These are phyloP conservation scores for Palloptera scutellata DNA, from an alignment of 2,888 invertebrate genomes.

Conservation along the genomic window DNA sequence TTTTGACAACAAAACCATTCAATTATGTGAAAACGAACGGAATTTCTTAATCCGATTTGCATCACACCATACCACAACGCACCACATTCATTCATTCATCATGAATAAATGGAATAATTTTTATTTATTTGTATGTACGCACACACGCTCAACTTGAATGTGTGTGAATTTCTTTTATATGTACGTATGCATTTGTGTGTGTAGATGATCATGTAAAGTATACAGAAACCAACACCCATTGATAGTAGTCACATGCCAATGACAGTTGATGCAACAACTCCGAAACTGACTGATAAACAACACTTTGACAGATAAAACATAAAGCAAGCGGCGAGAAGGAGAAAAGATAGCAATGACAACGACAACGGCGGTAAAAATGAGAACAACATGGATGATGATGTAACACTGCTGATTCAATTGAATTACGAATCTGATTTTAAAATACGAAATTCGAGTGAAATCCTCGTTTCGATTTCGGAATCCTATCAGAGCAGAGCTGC, in stretches of 20 bases:
- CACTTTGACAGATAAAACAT: neutral
- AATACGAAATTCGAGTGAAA: constrained; percentile 37
- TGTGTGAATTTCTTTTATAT: constrained; percentile 6
- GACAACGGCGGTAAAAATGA: constrained; percentile 3
- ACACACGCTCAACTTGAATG: constrained; percentile 7
- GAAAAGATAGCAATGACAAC: neutral
- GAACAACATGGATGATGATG: constrained; percentile 1
- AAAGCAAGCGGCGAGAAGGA: neutral
- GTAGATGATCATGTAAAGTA: too few relatives aligned
- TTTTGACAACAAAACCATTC: constrained; percentile 59
- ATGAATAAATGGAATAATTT: neutral
- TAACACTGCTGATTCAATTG: constrained; percentile 26
- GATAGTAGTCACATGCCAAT: constrained; percentile 18
- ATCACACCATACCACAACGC: constrained; percentile 46
- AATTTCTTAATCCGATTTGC: constrained; percentile 64
- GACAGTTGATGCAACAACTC: constrained; percentile 22
- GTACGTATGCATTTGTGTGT: too few relatives aligned
- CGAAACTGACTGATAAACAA: neutral
- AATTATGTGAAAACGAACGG: constrained; percentile 63
- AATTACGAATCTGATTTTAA: constrained; percentile 6
- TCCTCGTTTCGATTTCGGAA: constrained; percentile 43
- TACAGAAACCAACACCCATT: neutral
- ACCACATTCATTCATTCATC: neutral
- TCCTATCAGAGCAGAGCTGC: constrained; percentile 45
- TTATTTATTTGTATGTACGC: too few relatives aligned